A percentile compares a stretch with the other conserved stretches of the same genome.
Evolutionary conservation across 2,888 invertebrate species (phyloP).

Genomic region (Eilema caniola): DNA sequence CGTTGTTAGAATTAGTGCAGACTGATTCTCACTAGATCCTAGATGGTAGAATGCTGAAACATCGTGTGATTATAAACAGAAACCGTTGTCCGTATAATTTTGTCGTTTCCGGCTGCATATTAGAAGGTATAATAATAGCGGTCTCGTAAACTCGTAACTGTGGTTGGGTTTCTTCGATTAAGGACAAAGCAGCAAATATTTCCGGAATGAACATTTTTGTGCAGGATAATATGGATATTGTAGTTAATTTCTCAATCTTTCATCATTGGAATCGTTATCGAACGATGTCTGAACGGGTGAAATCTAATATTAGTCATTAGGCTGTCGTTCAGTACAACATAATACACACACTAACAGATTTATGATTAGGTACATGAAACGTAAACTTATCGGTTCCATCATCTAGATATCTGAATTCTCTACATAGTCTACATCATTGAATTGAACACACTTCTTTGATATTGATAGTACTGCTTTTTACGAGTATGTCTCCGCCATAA

Average conservation of each 20-base stretch:
- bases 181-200: background rate
- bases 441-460: background rate
- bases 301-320: background rate
- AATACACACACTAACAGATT: background rate
- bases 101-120: background rate
- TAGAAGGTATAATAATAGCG: background rate
- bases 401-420: background rate
- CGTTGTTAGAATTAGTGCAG: background rate
- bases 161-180: background rate
- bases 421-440: background rate
- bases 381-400: background rate
- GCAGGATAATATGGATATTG: background rate
- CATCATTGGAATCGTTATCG: background rate
- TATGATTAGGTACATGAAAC: background rate
- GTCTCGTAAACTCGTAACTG: too few relatives aligned
- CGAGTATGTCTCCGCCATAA: too few relatives aligned
- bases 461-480: too few relatives aligned
- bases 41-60: background rate
- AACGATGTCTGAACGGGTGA: background rate
- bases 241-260: background rate
- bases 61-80: background rate
- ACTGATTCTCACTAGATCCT: slow-evolving; percentile 9
- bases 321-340: background rate
- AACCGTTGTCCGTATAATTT: background rate
- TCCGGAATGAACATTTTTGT: background rate